Evolutionary conservation across 2,888 invertebrate genomes (phyloP).

Genomic region (Hartigia nigra): DNA sequence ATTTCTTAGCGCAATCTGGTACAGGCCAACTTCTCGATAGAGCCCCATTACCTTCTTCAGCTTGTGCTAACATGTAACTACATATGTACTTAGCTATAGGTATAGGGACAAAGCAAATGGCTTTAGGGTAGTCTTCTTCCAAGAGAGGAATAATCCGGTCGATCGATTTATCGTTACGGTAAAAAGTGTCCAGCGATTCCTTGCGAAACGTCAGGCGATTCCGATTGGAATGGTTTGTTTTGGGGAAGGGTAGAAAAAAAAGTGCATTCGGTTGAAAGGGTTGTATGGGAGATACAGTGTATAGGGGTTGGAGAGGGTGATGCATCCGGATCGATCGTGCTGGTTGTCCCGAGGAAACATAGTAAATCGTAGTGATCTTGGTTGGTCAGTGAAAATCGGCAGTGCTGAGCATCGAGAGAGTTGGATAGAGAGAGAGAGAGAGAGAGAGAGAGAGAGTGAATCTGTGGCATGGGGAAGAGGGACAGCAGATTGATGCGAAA

Average conservation of each 20-base stretch:
- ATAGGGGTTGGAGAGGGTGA: not conserved
- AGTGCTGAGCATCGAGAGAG: slow-evolving; percentile 11
- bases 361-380: not conserved
- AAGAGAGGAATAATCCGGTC: not conserved
- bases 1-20: not conserved
- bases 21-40: not conserved
- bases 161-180: not conserved
- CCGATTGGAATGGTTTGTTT: not conserved
- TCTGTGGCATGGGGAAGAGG: slow-evolving; percentile 13
- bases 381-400: not conserved
- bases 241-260: not conserved
- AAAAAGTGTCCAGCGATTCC: not conserved
- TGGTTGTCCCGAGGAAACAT: not conserved
- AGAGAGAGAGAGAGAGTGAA: not conserved
- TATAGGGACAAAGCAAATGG: not conserved
- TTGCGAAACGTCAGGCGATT: not conserved
- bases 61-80: not conserved
- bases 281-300: not conserved
- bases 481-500: slow-evolving; percentile 21
- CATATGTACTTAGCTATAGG: not conserved
- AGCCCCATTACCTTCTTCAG: not conserved
- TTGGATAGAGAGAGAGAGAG: slow-evolving; percentile 4
- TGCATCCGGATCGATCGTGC: not conserved
- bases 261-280: not conserved
- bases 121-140: not conserved